These are phyloP conservation scores for Hypena proboscidalis DNA, from an alignment of 2,888 invertebrate genomes.

Conservation along the genomic window DNA sequence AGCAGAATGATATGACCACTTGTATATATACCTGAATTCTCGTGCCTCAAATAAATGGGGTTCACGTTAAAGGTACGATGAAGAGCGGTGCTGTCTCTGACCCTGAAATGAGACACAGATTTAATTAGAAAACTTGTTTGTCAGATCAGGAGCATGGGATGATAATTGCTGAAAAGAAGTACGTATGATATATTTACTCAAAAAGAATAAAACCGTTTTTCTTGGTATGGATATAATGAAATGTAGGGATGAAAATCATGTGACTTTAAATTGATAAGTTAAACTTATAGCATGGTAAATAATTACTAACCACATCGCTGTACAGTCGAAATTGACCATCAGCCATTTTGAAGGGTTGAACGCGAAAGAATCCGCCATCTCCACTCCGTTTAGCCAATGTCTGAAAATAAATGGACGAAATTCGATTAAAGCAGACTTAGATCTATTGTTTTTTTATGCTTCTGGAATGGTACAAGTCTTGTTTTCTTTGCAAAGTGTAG, in stretches of 20 bases:
- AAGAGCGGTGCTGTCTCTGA: constrained; percentile 95
- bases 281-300: neutral
- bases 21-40: constrained; percentile 93
- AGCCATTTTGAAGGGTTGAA: constrained; percentile 99
- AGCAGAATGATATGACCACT: neutral
- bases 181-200: no score
- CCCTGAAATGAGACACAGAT: constrained; percentile 86
- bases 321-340: constrained; percentile 99
- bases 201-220: no score
- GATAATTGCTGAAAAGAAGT: no score
- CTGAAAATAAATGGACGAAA: constrained; percentile 67
- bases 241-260: no score
- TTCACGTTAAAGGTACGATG: constrained; percentile 99
- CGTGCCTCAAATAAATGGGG: constrained; percentile 98
- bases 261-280: no score
- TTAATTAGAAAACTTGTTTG: no score
- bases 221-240: no score
- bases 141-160: no score
- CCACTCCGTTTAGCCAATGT: constrained; percentile 95
- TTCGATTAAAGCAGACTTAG: no score
- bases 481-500: no score
- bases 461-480: no score
- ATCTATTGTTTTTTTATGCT: no score
- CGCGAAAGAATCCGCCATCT: constrained; percentile 96
- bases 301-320: constrained; percentile 95